phyloP scores from a whole-genome alignment of 2,797 vertebrate species.

The Cyprinodon diabolis region DNA sequence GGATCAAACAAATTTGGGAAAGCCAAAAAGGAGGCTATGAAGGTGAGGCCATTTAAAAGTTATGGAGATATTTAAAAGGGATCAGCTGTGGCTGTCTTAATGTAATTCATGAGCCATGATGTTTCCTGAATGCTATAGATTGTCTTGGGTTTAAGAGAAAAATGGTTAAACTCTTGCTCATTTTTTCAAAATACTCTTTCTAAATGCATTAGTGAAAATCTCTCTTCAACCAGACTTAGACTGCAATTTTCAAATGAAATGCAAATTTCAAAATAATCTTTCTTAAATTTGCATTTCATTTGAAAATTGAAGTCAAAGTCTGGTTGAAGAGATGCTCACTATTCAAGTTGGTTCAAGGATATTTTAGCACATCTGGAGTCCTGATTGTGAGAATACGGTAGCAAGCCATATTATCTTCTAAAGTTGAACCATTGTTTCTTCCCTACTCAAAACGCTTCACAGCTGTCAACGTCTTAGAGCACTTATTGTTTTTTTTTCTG shows the following conservation, averaged over 20 bases:
- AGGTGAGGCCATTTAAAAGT: neutral
- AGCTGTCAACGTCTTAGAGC: neutral
- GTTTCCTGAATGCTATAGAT: neutral
- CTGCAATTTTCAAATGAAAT: too few species aligned
- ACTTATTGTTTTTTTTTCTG: neutral
- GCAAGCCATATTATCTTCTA: neutral
- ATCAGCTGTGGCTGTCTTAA: too few species aligned
- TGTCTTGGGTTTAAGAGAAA: neutral
- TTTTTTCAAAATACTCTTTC: neutral
- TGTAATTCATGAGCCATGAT: neutral
- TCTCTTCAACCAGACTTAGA: too few species aligned
- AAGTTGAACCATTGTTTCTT: neutral
- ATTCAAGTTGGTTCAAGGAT: too few species aligned
- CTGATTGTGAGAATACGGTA: neutral
- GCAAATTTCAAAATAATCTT: neutral
- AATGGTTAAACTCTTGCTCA: neutral
- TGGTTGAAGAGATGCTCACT: neutral
- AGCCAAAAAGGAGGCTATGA: neutral
- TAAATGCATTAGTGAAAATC: neutral
- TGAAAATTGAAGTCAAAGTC: neutral
- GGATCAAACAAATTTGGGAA: neutral
- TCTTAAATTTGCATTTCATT: neutral
- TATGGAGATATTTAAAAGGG: neutral
- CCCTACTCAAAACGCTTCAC: neutral
- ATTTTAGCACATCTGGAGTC: too few species aligned